These are phyloP conservation scores for Brachyalestes nurse DNA, from an alignment of 2,797 vertebrate genomes.

Conservation along the genomic window DNA sequence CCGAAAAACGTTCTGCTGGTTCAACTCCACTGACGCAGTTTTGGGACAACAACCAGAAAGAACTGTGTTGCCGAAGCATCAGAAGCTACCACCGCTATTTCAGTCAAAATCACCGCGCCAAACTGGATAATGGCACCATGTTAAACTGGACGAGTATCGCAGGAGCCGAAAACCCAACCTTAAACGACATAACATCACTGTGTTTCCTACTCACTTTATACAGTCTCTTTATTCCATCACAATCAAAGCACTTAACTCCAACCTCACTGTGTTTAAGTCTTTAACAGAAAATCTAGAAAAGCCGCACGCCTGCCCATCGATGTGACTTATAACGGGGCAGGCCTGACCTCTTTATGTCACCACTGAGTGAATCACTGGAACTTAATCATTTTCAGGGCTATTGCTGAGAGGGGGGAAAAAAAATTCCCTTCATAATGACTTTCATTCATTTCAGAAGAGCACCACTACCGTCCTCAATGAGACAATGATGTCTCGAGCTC, in stretches of 20 bases:
- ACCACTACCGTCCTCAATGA: constrained; percentile 1
- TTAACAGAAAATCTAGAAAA: neutral
- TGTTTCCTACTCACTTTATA: too few species aligned
- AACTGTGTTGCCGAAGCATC: too few species aligned
- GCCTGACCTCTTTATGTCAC: constrained; percentile 10
- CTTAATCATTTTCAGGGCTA: neutral
- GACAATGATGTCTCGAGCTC: neutral
- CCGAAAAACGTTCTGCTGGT: too few species aligned
- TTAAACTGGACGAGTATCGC: too few species aligned
- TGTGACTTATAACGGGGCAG: neutral
- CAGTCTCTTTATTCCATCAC: too few species aligned
- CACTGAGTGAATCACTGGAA: neutral
- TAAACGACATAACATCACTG: too few species aligned
- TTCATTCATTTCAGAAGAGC: neutral
- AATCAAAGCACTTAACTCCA: neutral
- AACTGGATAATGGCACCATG: too few species aligned
- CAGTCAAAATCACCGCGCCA: too few species aligned
- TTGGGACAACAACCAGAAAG: too few species aligned
- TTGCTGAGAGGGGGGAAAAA: neutral
- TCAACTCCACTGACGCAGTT: too few species aligned
- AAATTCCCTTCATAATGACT: neutral
- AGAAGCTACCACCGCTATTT: too few species aligned
- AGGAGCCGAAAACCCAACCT: too few species aligned
- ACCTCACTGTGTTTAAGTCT: neutral
- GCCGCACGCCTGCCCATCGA: neutral